Conservation (phyloP, 1,140 invertebrate genomes). For the Macrocentrus cingulum region DNA sequence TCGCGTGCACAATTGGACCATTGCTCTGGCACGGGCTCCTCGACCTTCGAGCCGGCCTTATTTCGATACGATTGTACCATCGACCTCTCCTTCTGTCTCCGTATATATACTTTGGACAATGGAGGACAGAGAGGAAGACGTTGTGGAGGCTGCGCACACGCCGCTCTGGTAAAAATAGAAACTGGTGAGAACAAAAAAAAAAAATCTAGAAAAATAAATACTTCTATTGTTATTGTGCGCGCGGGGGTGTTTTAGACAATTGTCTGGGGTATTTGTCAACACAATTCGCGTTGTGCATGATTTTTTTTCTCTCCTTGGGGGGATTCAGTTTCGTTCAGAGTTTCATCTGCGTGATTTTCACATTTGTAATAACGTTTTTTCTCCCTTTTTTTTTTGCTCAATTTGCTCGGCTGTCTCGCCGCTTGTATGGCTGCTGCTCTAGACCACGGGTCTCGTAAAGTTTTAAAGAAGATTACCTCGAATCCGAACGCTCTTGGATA, state of each 20-base stretch:
- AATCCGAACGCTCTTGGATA: conserved; percentile 26
- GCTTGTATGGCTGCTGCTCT: conserved; percentile 14
- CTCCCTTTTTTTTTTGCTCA: conserved; percentile 4
- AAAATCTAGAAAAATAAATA: not conserved
- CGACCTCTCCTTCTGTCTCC: conserved; percentile 12
- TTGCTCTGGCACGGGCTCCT: conserved; percentile 5
- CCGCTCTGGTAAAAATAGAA: no score
- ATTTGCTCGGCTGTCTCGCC: conserved; percentile 10
- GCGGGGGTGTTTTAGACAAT: not conserved
- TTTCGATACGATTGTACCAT: conserved; percentile 28
- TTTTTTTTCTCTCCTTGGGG: not conserved
- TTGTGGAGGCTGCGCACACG: not conserved
- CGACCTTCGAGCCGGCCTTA: conserved; percentile 19
- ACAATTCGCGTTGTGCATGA: conserved; percentile 15
- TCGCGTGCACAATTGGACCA: conserved; percentile 19
- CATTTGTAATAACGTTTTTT: no score
- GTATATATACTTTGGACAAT: conserved; percentile 14
- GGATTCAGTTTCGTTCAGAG: not conserved
- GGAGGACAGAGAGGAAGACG: conserved; percentile 7
- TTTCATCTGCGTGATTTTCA: not conserved
- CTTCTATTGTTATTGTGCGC: not conserved
- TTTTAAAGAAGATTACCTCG: conserved; percentile 31
- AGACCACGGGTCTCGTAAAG: conserved; percentile 22
- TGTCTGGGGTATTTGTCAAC: conserved; percentile 8
- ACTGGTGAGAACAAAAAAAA: not conserved